These are phyloP conservation scores for Drosophila crucigera DNA, from an alignment of 2,888 invertebrate species.

Conservation along the genomic window DNA sequence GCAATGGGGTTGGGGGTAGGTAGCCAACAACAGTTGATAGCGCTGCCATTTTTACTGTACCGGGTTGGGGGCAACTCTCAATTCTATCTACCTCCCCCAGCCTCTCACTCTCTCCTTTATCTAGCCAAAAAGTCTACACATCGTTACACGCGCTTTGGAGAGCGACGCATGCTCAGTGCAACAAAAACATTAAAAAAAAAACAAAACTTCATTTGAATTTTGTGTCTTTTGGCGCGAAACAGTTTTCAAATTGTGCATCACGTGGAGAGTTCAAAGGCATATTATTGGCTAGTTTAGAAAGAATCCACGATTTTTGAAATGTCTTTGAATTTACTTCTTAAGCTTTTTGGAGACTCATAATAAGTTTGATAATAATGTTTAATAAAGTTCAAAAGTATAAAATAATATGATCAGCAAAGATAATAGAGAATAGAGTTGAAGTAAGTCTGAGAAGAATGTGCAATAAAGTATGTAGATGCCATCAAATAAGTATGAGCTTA, in stretches of 20 bases:
- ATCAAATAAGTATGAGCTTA: background rate
- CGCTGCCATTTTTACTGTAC: constrained; percentile 75
- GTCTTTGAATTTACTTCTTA: background rate
- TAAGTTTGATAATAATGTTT: background rate
- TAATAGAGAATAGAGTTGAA: background rate
- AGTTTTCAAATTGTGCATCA: constrained; percentile 6
- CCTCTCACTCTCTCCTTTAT: too few relatives aligned
- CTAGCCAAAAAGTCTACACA: constrained; percentile 61
- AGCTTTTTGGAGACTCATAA: background rate
- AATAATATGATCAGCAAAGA: background rate
- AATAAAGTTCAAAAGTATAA: background rate
- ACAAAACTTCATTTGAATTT: constrained; percentile 1
- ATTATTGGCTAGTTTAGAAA: background rate
- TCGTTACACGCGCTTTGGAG: constrained; percentile 40
- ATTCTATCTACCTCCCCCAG: background rate
- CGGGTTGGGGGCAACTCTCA: constrained; percentile 11
- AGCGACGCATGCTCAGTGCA: constrained; percentile 67
- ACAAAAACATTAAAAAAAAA: too few relatives aligned
- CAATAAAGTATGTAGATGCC: background rate
- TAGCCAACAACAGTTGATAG: constrained; percentile 32
- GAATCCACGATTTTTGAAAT: too few relatives aligned
- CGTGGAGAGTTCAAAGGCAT: background rate
- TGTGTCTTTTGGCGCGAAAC: constrained; percentile 63
- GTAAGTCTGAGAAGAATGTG: background rate
- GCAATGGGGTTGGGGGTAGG: constrained; percentile 7